Conservation (phyloP, 2,797 vertebrate genomes). For the Manis javanica region DNA sequence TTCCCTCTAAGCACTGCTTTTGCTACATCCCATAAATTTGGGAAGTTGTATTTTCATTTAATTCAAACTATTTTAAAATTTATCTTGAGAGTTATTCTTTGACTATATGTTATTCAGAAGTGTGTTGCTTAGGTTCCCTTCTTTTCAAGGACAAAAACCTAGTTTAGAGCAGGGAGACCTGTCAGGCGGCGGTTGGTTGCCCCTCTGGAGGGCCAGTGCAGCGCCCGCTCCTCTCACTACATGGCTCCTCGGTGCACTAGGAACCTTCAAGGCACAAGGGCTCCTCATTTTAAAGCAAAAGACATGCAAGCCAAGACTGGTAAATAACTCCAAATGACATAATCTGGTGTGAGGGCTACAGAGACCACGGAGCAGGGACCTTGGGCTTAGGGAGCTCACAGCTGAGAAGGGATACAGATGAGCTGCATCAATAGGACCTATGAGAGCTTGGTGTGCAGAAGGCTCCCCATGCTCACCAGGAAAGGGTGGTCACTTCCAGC, state of each 20-base stretch:
- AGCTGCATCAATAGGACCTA: background rate
- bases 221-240: background rate
- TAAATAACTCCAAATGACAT: background rate
- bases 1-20: background rate
- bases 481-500: background rate
- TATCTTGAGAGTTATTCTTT: background rate
- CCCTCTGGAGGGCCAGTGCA: background rate
- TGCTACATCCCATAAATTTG: background rate
- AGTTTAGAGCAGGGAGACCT: background rate
- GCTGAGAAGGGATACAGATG: background rate
- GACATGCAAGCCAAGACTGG: background rate
- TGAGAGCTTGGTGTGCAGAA: background rate
- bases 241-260: background rate
- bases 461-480: background rate
- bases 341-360: no score
- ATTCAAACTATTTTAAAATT: background rate
- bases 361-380: background rate
- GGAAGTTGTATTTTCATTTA: background rate
- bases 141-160: background rate
- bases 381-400: background rate
- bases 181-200: background rate
- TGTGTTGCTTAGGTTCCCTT: background rate
- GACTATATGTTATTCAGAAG: background rate
- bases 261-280: background rate
- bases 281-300: background rate